A percentile compares a stretch with the other conserved stretches of the same genome.
Evolutionary conservation across 2,888 invertebrate genomes (phyloP).

Genomic region (Zootermopsis nevadensis): DNA sequence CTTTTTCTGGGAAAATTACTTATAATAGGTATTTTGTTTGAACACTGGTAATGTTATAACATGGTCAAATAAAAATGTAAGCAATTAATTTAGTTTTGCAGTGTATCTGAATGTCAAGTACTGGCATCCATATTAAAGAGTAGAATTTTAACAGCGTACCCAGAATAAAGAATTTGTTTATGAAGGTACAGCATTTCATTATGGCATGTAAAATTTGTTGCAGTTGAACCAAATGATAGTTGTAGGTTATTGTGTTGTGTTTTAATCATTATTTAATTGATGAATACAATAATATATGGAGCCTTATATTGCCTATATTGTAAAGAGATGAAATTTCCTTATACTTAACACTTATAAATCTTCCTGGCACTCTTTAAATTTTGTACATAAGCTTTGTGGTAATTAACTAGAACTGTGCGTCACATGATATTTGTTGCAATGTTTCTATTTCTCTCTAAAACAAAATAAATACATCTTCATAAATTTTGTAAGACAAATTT

Average conservation of each 20-base stretch:
- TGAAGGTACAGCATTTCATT: not conserved
- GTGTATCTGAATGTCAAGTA: not conserved
- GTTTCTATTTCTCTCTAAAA: no score
- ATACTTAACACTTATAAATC: not conserved
- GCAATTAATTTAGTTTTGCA: not conserved
- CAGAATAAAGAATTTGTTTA: not conserved
- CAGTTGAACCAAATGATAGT: not conserved
- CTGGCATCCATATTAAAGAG: not conserved
- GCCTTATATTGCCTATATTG: no score
- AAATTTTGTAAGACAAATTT: no score
- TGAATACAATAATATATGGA: no score
- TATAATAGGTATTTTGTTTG: no score
- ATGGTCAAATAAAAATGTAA: no score
- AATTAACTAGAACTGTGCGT: constrained; percentile 3
- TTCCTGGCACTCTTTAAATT: not conserved
- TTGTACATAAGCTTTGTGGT: constrained; percentile 14
- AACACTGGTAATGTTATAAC: no score
- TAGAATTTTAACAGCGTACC: not conserved
- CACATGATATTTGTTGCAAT: no score
- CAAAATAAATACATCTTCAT: no score
- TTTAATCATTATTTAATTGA: constrained; percentile 2
- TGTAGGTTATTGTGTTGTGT: not conserved
- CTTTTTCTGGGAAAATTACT: no score
- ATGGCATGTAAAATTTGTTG: constrained; percentile 4
- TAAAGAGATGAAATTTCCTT: not conserved